phyloP scores from a whole-genome alignment of 2,888 invertebrate genomes.

The Brachypalpus laphriformis region DNA sequence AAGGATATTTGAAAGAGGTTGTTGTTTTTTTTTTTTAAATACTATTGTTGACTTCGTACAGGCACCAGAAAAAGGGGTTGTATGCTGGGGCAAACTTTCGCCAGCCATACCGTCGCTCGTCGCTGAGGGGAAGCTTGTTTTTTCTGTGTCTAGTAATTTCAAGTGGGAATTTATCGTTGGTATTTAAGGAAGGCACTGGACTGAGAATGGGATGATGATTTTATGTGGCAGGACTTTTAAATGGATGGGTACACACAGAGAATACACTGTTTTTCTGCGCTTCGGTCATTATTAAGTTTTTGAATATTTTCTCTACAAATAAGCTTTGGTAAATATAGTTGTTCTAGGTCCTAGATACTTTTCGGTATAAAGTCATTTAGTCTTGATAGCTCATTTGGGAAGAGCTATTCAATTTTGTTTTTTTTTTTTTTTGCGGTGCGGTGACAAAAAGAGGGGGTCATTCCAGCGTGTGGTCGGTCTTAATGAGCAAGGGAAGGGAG shows the following conservation, averaged over 20 bases:
- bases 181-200: conserved; percentile 16
- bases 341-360: conserved; percentile 9
- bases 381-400: conserved; percentile 16
- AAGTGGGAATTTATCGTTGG: conserved; percentile 45
- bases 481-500: background rate
- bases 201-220: conserved; percentile 21
- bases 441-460: background rate
- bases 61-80: conserved; percentile 37
- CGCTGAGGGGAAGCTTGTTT: conserved; percentile 39
- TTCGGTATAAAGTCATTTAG: background rate
- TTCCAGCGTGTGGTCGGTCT: background rate
- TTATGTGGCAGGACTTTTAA: conserved; percentile 20
- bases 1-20: conserved; percentile 25
- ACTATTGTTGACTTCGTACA: conserved; percentile 24
- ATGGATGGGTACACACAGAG: background rate
- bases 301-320: conserved; percentile 1
- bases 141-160: conserved; percentile 52
- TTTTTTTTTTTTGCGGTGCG: background rate
- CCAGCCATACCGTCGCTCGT: background rate
- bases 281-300: conserved; percentile 15
- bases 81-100: conserved; percentile 32
- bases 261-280: background rate
- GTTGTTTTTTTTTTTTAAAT: conserved; percentile 3
- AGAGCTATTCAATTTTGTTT: background rate
- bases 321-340: background rate